Percentiles rank a stretch among this genome's conserved stretches.
Conservation (phyloP, 2,888 invertebrate species). For the Pollenia angustigena region DNA sequence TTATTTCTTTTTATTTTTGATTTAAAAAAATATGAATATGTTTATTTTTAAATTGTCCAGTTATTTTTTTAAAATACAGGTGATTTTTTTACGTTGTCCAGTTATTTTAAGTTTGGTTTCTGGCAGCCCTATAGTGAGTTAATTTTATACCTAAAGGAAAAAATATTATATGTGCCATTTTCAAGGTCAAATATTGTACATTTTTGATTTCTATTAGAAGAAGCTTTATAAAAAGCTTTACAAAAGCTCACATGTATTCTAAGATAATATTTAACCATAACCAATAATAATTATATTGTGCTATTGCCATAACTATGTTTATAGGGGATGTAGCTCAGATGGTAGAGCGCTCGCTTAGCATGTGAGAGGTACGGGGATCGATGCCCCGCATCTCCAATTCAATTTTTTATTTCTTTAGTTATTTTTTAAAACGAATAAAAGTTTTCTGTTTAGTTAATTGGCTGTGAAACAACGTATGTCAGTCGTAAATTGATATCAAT, state of each 20-base stretch:
- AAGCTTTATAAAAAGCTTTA: conserved; percentile 39
- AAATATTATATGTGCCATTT: background rate
- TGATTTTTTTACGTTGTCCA: too few relatives aligned
- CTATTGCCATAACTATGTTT: fast-evolving
- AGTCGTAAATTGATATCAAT: conserved; percentile 20
- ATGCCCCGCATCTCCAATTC: conserved; percentile 84
- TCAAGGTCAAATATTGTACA: background rate
- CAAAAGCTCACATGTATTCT: background rate
- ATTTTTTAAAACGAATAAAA: background rate
- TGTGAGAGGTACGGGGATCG: conserved; percentile 85
- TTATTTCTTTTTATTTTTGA: too few relatives aligned
- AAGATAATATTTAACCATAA: background rate
- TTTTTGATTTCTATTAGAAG: background rate
- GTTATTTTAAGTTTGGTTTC: too few relatives aligned
- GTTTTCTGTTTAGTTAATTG: conserved; percentile 1
- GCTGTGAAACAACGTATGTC: background rate
- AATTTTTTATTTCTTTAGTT: conserved; percentile 28
- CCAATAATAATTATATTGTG: too few relatives aligned
- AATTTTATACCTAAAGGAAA: too few relatives aligned
- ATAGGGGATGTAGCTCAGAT: conserved; percentile 84
- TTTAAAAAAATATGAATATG: too few relatives aligned
- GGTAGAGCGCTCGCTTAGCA: conserved; percentile 85
- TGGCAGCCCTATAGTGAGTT: too few relatives aligned
- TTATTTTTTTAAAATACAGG: too few relatives aligned
- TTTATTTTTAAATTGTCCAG: too few relatives aligned